Base-by-base conservation (phyloP, 2,797 vertebrate species). In the Rhabdomys pumilio region DNA sequence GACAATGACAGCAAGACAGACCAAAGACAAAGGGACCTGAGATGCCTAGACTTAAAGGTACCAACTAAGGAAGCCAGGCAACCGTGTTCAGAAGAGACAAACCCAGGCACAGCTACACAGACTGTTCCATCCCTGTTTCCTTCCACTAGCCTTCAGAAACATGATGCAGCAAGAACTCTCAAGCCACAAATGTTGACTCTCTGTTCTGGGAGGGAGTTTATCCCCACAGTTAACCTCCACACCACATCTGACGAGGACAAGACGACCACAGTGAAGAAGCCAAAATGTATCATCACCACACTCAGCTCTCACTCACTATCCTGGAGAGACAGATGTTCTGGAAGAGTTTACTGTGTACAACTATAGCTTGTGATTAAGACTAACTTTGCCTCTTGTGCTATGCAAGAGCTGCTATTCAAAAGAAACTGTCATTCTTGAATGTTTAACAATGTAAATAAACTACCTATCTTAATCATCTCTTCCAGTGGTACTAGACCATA, bases 401-500 rank as follows among this genome's bases (percentile, higher is more conserved):
- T 75, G 57, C 76, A 69, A 50, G 50, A 50, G 89, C 47, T 61
- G 63, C n/a, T 26, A 80, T 17, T 79, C 44, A 77, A 85, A 82
- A 91, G n/a, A 26, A 91, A 83, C 29, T 38, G 38, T 8, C 63
- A 44, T 87, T 55, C 41, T 59, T 84, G 77, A 89, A 89, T 26
- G n/a, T 34, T 93, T 29, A 10, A 93, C 47, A 65, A 76, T 93
- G 85, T 79, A 57, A 86, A 63, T 81, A 55, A 87, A 55, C 31
- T 72, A 69, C 34, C 50, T 72, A 47, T 59, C 29, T 95, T 80
- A 47, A 83, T 57, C 26, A 76, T 53, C 38, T 84, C 53, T 83
- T 73, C 89, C 67, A 59, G 55, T 9, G 31, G 38, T 34, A 5
- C 24, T 67, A 72, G 57, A 86, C 72, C 47, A 87, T 83, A 84